Percentiles rank a stretch among this genome's conserved stretches.
Conservation (phyloP, 2,888 invertebrate species). For the Polyommatus iphigenia region DNA sequence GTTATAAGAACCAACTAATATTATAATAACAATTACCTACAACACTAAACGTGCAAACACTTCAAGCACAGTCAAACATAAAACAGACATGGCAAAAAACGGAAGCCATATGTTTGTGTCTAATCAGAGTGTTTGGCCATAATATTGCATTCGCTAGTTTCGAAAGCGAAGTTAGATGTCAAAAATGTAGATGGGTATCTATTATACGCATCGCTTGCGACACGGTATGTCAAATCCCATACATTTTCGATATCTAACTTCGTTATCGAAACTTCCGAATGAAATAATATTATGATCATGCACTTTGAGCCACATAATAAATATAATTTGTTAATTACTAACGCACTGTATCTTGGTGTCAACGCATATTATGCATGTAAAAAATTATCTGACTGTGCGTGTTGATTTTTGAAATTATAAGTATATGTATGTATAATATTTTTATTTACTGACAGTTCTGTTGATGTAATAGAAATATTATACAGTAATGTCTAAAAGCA, state of each 20-base stretch:
- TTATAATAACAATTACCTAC: conserved; percentile 4
- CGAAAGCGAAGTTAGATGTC: neutral
- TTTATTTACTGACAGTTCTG: neutral
- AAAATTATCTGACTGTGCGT: neutral
- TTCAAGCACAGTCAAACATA: neutral
- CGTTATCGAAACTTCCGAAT: too few species aligned
- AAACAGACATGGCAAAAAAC: neutral
- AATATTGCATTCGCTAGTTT: too few species aligned
- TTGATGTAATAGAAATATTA: neutral
- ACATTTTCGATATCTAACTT: neutral
- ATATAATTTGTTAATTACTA: too few species aligned
- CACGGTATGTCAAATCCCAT: neutral
- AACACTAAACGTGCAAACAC: neutral
- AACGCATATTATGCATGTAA: neutral
- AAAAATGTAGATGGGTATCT: too few species aligned
- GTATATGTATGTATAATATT: too few species aligned
- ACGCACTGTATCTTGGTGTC: neutral
- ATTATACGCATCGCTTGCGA: too few species aligned
- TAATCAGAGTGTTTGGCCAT: too few species aligned
- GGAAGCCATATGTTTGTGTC: neutral
- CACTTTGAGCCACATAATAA: too few species aligned
- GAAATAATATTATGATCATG: too few species aligned
- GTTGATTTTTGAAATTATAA: conserved; percentile 15
- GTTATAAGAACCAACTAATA: conserved; percentile 50
- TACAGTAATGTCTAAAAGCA: neutral